phyloP scores from a whole-genome alignment of 2,888 invertebrate species.

The Tuta absoluta region DNA sequence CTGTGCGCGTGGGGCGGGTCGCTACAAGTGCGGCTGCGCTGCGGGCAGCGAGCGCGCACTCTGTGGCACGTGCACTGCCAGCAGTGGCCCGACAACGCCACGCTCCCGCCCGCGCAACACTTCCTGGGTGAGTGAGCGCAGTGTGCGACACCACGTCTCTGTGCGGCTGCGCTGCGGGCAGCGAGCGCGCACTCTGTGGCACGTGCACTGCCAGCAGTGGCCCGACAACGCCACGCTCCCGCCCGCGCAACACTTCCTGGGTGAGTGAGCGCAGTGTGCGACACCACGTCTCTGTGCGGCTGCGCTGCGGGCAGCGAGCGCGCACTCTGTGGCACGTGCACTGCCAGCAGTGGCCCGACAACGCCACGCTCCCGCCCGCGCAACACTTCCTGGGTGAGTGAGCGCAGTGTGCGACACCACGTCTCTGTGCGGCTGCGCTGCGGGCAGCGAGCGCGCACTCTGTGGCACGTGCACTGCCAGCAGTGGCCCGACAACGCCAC shows the following conservation, averaged over 20 bases:
- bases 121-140: conserved; percentile 81
- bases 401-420: no score
- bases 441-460: conserved; percentile 62
- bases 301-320: conserved; percentile 47
- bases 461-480: conserved; percentile 92
- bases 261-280: no score
- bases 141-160: no score
- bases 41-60: conserved; percentile 60
- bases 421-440: conserved; percentile 59
- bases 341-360: conserved; percentile 86
- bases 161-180: conserved; percentile 54
- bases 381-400: conserved; percentile 82
- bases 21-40: conserved; percentile 58
- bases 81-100: conserved; percentile 83
- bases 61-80: conserved; percentile 93
- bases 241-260: conserved; percentile 84
- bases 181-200: conserved; percentile 85
- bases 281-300: no score
- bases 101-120: conserved; percentile 85
- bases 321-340: conserved; percentile 90
- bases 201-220: conserved; percentile 91
- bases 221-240: conserved; percentile 81
- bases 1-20: conserved; percentile 68
- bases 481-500: conserved; percentile 84
- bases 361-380: conserved; percentile 83